Base-by-base conservation (phyloP, 2,888 invertebrate genomes). In the Schizotus pectinicornis region DNA sequence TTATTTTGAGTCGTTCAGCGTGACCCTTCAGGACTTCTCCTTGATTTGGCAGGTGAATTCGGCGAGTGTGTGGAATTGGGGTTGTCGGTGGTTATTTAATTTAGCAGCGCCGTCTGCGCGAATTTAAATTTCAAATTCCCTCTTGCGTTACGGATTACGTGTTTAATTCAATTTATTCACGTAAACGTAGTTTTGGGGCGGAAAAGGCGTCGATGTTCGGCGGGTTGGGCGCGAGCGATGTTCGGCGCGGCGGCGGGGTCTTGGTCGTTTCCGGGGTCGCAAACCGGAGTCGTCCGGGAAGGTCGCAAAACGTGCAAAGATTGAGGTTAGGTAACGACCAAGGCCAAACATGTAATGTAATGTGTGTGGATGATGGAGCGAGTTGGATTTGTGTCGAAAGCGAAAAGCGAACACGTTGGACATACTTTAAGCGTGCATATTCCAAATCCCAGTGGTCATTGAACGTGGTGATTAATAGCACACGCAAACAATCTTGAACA, bases 351-450 rank as follows among this genome's bases (percentile, higher is more conserved):
- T 45, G 56, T 48, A 51, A 59, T 45, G 56, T 48, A 51, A 39
- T 54, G 39, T 54, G 35, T 32, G 7, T 22, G 22, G 22, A 22
- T 22, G 22, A 22, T 22, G 22, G 22, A 22, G 22, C 22, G 22
- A 22, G 5, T 22, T 5, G 22, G 22, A 3, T 22, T 41, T 13
- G 41, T 41, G 13, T 41, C 9, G 9, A 22, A 22, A 22, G 9
- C 11, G 39, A 11, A 11, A 22, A 39, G 8, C 5, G 12, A 5
- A 14, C 12, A 37, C 11, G 13, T 37, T 37, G 37, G 63, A 73
- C 72, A 67, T 71, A 73, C 73, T 68, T 73, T 64, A 63, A 52
- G 62, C 62, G 64, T 62, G 67, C 67, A 64, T 69, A 69, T 68
- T 67, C 72, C 71, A 68, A 65, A 63, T 67, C 68, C 67, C 49